Conservation (phyloP, 2,888 invertebrate species). For the Drosophila nr. fundita region DNA sequence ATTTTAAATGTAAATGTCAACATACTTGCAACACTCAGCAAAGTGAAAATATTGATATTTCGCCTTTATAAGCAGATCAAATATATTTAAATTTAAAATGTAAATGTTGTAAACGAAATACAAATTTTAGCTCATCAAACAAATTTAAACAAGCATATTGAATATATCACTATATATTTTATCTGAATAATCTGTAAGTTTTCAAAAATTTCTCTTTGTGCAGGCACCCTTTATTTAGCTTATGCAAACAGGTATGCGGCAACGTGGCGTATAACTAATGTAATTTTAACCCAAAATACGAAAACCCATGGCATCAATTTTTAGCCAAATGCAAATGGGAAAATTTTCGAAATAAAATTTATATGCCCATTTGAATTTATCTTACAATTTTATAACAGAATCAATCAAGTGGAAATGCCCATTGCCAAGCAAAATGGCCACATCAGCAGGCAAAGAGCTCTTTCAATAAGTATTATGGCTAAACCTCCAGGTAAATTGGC, state of each 20-base stretch:
- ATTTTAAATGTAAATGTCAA: not conserved
- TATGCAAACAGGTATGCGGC: constrained; percentile 33
- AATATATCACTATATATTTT: not conserved
- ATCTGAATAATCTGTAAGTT: not conserved
- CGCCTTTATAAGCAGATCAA: not conserved
- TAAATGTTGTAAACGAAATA: not conserved
- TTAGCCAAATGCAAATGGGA: constrained; percentile 65
- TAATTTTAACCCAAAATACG: constrained; percentile 63
- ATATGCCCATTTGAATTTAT: constrained; percentile 71
- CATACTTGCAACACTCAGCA: constrained; percentile 17
- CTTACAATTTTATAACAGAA: constrained; percentile 68
- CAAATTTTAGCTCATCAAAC: not conserved
- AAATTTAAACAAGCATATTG: not conserved
- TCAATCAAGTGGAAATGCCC: constrained; percentile 70
- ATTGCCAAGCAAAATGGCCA: constrained; percentile 40
- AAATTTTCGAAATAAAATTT: constrained; percentile 58
- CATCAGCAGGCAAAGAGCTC: constrained; percentile 26
- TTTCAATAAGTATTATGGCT: constrained; percentile 32
- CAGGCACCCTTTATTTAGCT: not conserved
- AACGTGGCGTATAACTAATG: constrained; percentile 63
- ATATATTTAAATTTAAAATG: not conserved
- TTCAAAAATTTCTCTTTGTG: constrained; percentile 34
- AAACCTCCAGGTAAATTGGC: constrained; percentile 24
- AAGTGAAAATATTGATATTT: constrained; percentile 3
- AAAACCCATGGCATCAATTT: constrained; percentile 28